These are phyloP conservation scores for Hirundichthys speculiger DNA, from an alignment of 2,113 vertebrate genomes.

Conservation along the genomic window DNA sequence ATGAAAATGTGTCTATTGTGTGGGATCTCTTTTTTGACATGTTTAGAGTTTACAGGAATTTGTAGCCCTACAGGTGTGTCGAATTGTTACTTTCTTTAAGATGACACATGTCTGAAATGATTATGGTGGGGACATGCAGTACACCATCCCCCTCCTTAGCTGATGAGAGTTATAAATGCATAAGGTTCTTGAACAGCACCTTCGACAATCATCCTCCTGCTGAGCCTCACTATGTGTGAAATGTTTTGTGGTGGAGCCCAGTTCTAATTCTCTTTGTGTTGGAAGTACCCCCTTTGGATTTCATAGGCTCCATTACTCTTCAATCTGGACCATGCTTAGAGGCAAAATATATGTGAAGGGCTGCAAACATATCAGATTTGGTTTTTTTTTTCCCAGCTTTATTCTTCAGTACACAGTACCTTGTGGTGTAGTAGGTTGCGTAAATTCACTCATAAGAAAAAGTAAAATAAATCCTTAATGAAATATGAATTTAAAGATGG, in stretches of 20 bases:
- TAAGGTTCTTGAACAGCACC: conserved; percentile 53
- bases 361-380: conserved; percentile 26
- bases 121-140: conserved; percentile 53
- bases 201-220: conserved; percentile 45
- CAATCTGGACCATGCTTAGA: conserved; percentile 64
- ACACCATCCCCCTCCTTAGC: conserved; percentile 48
- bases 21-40: too few species aligned
- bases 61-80: conserved; percentile 42
- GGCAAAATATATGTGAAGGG: conserved; percentile 49
- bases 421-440: background rate
- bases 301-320: conserved; percentile 75
- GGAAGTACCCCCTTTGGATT: conserved; percentile 63
- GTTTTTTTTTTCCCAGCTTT: conserved; percentile 19
- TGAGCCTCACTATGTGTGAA: conserved; percentile 63
- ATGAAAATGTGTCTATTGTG: too few species aligned
- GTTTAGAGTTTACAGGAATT: conserved; percentile 6
- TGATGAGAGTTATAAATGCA: conserved; percentile 58
- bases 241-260: conserved; percentile 69
- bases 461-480: too few species aligned
- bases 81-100: conserved; percentile 31
- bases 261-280: conserved; percentile 58
- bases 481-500: conserved; percentile 13
- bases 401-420: conserved; percentile 10
- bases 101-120: conserved; percentile 53
- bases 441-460: too few species aligned